These are phyloP conservation scores for Lepidurus couesii DNA, from an alignment of 1,140 invertebrate genomes.

Conservation along the genomic window DNA sequence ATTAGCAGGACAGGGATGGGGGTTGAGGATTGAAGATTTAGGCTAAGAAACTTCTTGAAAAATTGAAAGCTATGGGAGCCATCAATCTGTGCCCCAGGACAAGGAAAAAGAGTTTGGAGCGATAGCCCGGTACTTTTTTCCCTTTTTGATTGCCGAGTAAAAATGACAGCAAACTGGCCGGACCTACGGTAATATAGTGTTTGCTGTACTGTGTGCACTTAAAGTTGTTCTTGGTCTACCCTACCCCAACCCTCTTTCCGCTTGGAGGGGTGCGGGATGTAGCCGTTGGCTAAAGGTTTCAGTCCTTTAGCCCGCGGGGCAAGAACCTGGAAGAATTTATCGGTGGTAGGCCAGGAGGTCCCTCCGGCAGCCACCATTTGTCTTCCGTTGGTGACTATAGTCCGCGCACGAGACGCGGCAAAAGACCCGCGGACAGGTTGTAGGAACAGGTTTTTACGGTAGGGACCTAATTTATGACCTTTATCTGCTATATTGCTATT, in stretches of 20 bases:
- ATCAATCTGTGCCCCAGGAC: background rate
- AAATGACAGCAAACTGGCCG: background rate
- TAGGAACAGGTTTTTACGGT: conserved; percentile 3
- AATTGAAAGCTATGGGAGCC: background rate
- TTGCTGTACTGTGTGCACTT: background rate
- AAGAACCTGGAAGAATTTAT: conserved; percentile 12
- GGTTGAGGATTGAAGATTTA: too few relatives aligned
- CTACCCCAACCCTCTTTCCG: background rate
- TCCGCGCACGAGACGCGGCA: background rate
- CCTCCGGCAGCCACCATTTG: background rate
- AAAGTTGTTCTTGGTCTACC: background rate
- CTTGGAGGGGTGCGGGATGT: background rate
- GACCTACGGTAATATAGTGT: background rate
- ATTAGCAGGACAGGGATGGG: background rate
- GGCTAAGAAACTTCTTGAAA: too few relatives aligned
- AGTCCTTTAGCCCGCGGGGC: background rate
- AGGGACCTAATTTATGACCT: background rate
- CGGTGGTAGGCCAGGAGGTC: conserved; percentile 16
- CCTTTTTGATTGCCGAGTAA: background rate
- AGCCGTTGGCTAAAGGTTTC: too few relatives aligned
- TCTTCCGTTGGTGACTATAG: conserved; percentile 3
- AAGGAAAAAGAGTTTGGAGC: background rate
- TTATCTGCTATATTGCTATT: conserved; percentile 4
- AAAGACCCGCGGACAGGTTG: conserved; percentile 11
- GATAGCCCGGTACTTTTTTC: background rate